Evolutionary conservation across 2,113 vertebrate species (phyloP), one percentile per base, ranked within the genome.

Genomic region (Dryoscopus gambensis): DNA sequence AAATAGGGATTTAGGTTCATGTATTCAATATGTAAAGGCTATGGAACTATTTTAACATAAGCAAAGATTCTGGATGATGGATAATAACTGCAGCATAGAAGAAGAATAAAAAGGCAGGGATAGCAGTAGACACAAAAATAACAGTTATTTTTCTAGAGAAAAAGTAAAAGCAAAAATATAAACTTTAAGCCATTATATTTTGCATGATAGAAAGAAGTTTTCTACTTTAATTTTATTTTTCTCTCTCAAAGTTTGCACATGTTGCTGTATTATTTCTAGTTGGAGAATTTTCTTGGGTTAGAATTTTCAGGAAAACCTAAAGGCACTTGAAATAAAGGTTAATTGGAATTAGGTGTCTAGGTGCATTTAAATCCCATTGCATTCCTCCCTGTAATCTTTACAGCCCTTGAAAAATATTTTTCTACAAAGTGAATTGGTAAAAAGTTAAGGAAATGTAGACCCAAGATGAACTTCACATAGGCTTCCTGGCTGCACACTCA

Each of bases 291-390:
- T 93, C 28, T 78, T 63, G 59, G 15, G 22, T 55, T 69, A 85
- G 39, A 76, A 60, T 82, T 67, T 88, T 93, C 60, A 55, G 37
- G 60, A 81, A 92, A 60, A 8, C 39, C 60, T 74, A 75, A 86
- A 89, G 53, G 67, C 27, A 67, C 22, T 84, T 88, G 27, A 94
- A 85, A 80, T 90, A 96, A 95, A 92, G 69, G 80, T 89, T 93
- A 96, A 90, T 93, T 93, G 30, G 86, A 95, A 86, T 84, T 92
- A 55, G 33, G 24, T 91, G 68, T 65, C 63, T 67, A 86, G 16
- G 68, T 33, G 77, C 23, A 86, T 62, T 59, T 50, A 90, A 92
- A 90, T 83, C 42, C 25, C 37, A 62, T 18, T 93, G 74, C 21
- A 2, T 42, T 75, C 15, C n/a, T 67, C 37, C 71, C 30, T 67